Base-by-base conservation (phyloP, 2,113 vertebrate genomes). In the Menura novaehollandiae region DNA sequence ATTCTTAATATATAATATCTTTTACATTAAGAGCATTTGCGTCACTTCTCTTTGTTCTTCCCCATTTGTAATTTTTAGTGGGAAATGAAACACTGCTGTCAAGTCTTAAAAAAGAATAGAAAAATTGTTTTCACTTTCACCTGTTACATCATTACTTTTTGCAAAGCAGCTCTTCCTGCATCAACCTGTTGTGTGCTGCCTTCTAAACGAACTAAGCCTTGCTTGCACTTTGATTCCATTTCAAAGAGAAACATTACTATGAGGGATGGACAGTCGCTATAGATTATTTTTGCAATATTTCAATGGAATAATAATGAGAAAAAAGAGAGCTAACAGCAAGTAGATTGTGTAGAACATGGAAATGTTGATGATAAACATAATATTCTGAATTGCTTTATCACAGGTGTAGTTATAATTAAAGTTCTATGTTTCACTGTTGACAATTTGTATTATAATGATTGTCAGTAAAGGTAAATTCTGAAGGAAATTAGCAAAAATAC, bases 131-230 rank as follows among this genome's bases (percentile, higher is more conserved):
- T 83, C 37, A 72, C 32, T 39, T 92, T 82, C 89, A 95, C 90
- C 78, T 95, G 91, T 92, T 94, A 95, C 93, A 89, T 77, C 35
- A 53, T 35, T 72, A 85, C 55, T 81, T 78, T 85, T 90, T 49
- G 60, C 79, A 95, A 49, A 95, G 64, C n/a, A 89, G 33, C 41
- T 52, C 58, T 78, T 64, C 53, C 80, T 62, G 59, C 39, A 71
- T 78, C 79, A 89, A 92, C 73, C 64, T 95, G 63, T 91, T 95
- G 91, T 88, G 49, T 76, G 46, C 78, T 75, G 44, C 47, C 75
- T 91, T 56, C 63, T 72, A 92, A 93, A 79, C 27, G 28, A 94
- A 59, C 52, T 23, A 51, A 96, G 30, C 19, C 60, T 37, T 44
- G 74, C 55, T 64, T 93, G 68, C 43, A 77, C 68, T 88, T 66